Conservation (phyloP, 2,113 vertebrate genomes). For the Chaetorhynchus papuensis region DNA sequence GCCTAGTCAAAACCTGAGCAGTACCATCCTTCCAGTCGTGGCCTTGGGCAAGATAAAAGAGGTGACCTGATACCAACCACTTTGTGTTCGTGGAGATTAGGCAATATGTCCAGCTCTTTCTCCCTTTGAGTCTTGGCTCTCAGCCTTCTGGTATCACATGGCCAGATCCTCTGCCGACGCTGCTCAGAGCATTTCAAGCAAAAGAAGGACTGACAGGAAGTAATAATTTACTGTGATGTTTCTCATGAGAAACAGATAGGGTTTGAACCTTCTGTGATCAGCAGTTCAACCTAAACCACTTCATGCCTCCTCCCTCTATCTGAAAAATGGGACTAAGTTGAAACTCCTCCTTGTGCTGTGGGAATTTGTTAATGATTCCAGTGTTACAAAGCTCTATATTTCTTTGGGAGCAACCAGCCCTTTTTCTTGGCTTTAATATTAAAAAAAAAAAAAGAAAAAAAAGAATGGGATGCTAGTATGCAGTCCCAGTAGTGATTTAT, state of each 20-base stretch:
- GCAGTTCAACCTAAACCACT: not conserved
- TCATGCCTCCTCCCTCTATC: not conserved
- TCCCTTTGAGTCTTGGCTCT: not conserved
- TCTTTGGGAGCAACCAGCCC: not conserved
- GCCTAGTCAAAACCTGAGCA: not conserved
- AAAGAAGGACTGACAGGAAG: not conserved
- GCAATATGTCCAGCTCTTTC: not conserved
- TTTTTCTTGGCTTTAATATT: not conserved
- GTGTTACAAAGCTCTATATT: not conserved
- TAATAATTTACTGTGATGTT: not conserved
- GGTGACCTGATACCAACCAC: not conserved
- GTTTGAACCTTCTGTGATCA: not conserved
- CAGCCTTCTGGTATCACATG: not conserved
- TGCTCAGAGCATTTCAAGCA: not conserved
- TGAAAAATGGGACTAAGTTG: not conserved
- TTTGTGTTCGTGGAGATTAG: not conserved
- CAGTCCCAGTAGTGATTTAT: conserved; percentile 19
- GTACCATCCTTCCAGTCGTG: not conserved
- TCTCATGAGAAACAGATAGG: not conserved
- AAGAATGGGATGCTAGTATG: not conserved
- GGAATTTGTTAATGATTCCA: not conserved
- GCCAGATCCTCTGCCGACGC: not conserved
- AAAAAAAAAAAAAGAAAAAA: not conserved
- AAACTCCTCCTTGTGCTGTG: not conserved
- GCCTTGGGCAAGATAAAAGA: not conserved